These are phyloP conservation scores for Heliconius aoede DNA, from an alignment of 2,888 invertebrate species.

Conservation along the genomic window DNA sequence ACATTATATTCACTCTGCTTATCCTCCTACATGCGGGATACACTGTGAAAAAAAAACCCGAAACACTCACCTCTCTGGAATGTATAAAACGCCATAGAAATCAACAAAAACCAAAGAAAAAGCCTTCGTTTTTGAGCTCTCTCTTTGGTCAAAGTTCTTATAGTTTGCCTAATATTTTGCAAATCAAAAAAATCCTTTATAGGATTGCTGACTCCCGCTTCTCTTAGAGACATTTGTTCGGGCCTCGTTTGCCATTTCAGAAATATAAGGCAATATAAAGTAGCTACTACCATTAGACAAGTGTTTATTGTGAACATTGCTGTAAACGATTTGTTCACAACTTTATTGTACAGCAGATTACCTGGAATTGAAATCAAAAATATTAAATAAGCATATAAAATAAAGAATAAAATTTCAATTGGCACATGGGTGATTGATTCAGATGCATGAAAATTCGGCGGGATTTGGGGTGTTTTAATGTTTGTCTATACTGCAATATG, in stretches of 20 bases:
- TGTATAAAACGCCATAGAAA: slow-evolving; percentile 90
- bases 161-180: slow-evolving; percentile 86
- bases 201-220: slow-evolving; percentile 83
- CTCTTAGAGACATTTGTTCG: slow-evolving; percentile 85
- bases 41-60: not conserved
- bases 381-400: not conserved
- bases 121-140: slow-evolving; percentile 83
- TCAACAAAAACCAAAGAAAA: slow-evolving; percentile 87
- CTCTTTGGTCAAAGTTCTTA: slow-evolving; percentile 84
- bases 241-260: slow-evolving; percentile 88
- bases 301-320: slow-evolving; percentile 90
- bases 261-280: slow-evolving; percentile 85
- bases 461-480: too few relatives aligned
- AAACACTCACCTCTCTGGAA: slow-evolving; percentile 86
- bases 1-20: too few relatives aligned
- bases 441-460: too few relatives aligned
- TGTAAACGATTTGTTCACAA: slow-evolving; percentile 86
- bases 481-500: not conserved
- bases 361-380: slow-evolving; percentile 72
- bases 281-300: slow-evolving; percentile 83
- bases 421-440: too few relatives aligned
- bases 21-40: too few relatives aligned
- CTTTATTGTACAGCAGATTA: slow-evolving; percentile 85
- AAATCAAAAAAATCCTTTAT: slow-evolving; percentile 88
- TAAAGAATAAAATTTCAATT: too few relatives aligned